Evolutionary conservation across 2,113 vertebrate species (phyloP), one percentile per base, ranked within the genome.

Genomic region (Taurulus bubalis): DNA sequence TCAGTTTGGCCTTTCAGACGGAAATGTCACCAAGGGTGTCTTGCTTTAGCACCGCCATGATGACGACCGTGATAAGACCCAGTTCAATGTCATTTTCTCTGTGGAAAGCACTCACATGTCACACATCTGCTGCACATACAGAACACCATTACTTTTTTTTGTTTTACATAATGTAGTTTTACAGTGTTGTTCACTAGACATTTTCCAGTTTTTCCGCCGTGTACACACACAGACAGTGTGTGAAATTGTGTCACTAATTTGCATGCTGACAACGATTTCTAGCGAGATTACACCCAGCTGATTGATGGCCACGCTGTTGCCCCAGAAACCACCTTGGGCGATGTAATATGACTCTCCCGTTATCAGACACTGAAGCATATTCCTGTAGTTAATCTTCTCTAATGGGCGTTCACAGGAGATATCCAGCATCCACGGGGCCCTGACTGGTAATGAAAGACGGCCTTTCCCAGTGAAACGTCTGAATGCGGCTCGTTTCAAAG

Each of bases 301-400:
- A 94, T 92, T 92, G 91, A 94, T 94, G 91, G 88, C 77, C 82
- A 70, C 47, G 76, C 84, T 26, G 85, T 92, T 89, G 88, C 90
- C 92, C 90, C 91, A 90, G 91, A 91, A 94, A 91, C 91, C 91
- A 94, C 92, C 92, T 93, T 92, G 91, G 88, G 88, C 69, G 80
- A 85, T 83, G 85, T 75, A 83, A 88, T 87, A 87, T 79, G 93
- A 85, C 90, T 87, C 77, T 81, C 81, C 77, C 56, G 85, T 85
- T 90, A 92, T 91, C 91, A 86, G 85, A 90, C 88, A 83, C 85
- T 62, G 70, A 89, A 91, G 87, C 92, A 91, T 90, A 92, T 93
- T 94, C 88, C 84, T 89, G 87, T 73, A 89, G 85, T 93, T 89
- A 92, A 94, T 93, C 92, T 92, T 89, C 86, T 67, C 69, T 85